Evolutionary conservation across 1,140 invertebrate genomes (phyloP).

Genomic region (Oryctes rhinoceros): DNA sequence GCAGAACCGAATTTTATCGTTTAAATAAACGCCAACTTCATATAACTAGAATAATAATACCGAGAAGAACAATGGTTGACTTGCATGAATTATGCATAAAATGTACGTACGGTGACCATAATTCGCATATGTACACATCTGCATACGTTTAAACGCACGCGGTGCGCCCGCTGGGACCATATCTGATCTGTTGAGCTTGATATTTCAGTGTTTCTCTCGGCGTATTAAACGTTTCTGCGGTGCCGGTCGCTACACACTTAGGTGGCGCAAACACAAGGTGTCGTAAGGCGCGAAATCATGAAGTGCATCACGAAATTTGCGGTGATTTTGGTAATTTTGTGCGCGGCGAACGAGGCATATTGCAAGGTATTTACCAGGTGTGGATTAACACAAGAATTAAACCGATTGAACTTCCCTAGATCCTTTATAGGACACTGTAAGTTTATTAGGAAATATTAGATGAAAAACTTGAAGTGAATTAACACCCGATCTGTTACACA

Average conservation of each 20-base stretch:
- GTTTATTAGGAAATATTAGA: conserved; percentile 48
- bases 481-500: too few species aligned
- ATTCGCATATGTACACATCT: background rate
- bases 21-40: background rate
- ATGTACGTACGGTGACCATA: background rate
- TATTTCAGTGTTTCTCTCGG: background rate
- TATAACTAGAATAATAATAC: conserved; percentile 3
- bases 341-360: conserved; percentile 39
- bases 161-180: background rate
- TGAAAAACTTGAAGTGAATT: too few species aligned
- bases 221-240: background rate
- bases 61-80: background rate
- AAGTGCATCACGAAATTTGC: conserved; percentile 10
- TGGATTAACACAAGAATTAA: conserved; percentile 63
- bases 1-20: background rate
- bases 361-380: conserved; percentile 64
- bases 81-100: conserved; percentile 28
- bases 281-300: background rate
- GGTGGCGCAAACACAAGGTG: background rate
- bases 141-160: background rate
- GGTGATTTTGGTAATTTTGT: conserved; percentile 11
- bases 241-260: background rate
- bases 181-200: background rate
- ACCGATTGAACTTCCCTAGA: conserved; percentile 63
- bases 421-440: conserved; percentile 67